Conservation (phyloP, 2,113 vertebrate genomes). For the Pavo muticus region DNA sequence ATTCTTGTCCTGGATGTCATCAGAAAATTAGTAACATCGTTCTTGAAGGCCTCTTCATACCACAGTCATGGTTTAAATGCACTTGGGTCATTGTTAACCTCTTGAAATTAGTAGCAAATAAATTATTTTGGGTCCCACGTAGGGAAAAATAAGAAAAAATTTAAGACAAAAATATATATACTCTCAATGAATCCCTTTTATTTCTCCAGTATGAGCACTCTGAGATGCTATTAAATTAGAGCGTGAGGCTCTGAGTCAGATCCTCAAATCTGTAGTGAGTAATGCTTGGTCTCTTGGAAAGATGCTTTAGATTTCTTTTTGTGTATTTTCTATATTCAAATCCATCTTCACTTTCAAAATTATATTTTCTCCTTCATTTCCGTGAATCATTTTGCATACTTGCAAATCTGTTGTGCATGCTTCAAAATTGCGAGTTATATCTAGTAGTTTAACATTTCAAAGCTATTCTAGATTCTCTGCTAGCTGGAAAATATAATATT, state of each 20-base stretch:
- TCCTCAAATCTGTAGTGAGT: background rate
- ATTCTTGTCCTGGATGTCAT: background rate
- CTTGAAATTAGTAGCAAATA: constrained; percentile 4
- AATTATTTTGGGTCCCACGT: background rate
- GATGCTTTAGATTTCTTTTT: background rate
- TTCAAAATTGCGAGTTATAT: background rate
- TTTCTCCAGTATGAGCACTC: background rate
- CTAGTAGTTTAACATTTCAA: constrained; percentile 13
- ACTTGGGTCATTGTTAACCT: background rate
- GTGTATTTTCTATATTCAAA: constrained; percentile 21
- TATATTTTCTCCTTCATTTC: background rate
- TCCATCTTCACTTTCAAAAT: background rate
- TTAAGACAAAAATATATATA: background rate
- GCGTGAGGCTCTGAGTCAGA: background rate
- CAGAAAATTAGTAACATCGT: background rate
- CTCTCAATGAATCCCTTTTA: background rate
- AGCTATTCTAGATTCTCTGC: background rate
- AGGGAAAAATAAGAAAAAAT: fast-evolving
- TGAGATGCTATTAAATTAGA: background rate
- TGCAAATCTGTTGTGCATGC: background rate
- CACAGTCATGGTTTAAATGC: background rate
- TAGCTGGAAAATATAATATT: background rate
- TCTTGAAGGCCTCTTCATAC: background rate
- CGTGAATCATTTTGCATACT: background rate
- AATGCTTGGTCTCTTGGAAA: background rate